A percentile compares a stretch with the other conserved stretches of the same genome.
Conservation (phyloP, 2,113 vertebrate species). For the Fulica atra region DNA sequence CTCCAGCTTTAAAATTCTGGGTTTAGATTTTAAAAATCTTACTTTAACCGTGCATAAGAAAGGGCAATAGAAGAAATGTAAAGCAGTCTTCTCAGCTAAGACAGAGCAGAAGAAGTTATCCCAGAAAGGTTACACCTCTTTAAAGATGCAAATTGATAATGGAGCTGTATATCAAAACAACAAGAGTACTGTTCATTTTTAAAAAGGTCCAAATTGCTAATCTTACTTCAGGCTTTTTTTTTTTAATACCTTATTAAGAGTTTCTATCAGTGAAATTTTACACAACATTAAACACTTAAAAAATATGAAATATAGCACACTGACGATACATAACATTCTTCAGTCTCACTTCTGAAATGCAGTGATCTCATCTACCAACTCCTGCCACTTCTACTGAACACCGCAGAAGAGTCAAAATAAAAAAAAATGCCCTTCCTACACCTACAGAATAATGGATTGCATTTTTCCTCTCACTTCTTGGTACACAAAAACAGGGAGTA, state of each 20-base stretch:
- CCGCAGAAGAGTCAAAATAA: background rate
- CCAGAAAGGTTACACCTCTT: slow-evolving; percentile 71
- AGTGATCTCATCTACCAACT: background rate
- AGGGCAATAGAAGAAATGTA: slow-evolving; percentile 55
- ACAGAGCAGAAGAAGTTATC: slow-evolving; percentile 62
- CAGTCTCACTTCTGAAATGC: background rate
- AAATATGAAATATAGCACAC: background rate
- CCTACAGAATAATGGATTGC: background rate
- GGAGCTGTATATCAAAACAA: slow-evolving; percentile 73
- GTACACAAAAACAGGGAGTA: background rate
- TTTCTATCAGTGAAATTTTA: slow-evolving; percentile 50
- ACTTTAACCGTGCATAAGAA: slow-evolving; percentile 46
- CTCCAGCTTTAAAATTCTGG: slow-evolving; percentile 21
- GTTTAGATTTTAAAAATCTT: background rate
- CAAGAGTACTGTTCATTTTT: slow-evolving; percentile 72
- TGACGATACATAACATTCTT: background rate
- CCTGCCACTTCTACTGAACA: background rate
- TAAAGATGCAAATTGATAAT: slow-evolving; percentile 74
- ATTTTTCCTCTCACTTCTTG: background rate
- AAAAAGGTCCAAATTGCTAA: slow-evolving; percentile 74
- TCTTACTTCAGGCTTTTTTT: slow-evolving; percentile 66
- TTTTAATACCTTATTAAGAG: slow-evolving; percentile 59
- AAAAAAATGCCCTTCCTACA: background rate
- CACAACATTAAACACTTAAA: slow-evolving; percentile 59
- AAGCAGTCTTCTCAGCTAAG: slow-evolving; percentile 61